phyloP scores from a whole-genome alignment of 2,888 invertebrate species.

The Oscheius sp. region DNA sequence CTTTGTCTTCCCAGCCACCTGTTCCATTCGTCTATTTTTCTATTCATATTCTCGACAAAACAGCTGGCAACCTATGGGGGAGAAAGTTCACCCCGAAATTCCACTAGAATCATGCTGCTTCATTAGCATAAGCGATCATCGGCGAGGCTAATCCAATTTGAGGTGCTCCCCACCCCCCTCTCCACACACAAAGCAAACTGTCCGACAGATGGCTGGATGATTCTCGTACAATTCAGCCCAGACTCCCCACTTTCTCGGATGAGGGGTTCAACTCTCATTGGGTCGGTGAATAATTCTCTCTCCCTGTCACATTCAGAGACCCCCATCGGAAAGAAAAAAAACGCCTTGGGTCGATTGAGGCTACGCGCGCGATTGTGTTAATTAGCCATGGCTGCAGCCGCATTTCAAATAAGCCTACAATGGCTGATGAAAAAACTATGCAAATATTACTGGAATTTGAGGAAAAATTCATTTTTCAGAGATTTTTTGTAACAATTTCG shows the following conservation, averaged over 20 bases:
- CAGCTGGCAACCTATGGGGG: background rate
- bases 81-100: background rate
- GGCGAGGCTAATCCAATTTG: conserved; percentile 24
- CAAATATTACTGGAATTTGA: too few species aligned
- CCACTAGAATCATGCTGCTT: conserved; percentile 20
- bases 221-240: too few species aligned
- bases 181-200: too few species aligned
- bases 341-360: background rate
- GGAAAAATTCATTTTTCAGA: too few species aligned
- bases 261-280: too few species aligned
- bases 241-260: too few species aligned
- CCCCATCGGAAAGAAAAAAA: background rate
- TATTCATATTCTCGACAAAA: background rate
- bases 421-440: too few species aligned
- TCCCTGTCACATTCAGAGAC: conserved; percentile 13
- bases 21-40: background rate
- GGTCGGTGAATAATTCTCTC: background rate
- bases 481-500: too few species aligned
- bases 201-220: conserved; percentile 17
- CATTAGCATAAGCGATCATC: conserved; percentile 22
- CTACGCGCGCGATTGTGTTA: background rate
- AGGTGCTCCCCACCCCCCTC: too few species aligned
- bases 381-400: too few species aligned
- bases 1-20: conserved; percentile 17
- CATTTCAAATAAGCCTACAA: too few species aligned